Conservation (phyloP, 2,113 vertebrate species). For the Stigmatopora argus region DNA sequence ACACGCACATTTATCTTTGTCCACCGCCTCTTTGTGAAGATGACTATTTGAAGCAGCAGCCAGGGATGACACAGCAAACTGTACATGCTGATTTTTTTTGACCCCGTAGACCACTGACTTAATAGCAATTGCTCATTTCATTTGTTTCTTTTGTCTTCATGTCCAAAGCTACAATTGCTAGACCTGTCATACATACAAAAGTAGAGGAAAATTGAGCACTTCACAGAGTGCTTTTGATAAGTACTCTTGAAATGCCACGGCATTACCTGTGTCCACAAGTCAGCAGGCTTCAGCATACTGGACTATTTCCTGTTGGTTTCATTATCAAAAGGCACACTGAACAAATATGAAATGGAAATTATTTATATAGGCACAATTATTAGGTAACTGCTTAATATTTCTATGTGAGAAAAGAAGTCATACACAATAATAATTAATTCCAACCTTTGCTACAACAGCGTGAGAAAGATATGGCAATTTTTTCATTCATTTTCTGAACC, state of each 20-base stretch:
- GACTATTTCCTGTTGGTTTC: neutral
- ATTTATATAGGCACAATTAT: neutral
- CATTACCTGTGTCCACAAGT: neutral
- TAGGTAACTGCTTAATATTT: neutral
- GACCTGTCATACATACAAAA: neutral
- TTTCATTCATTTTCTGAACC: too few relatives aligned
- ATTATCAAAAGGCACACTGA: neutral
- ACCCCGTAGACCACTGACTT: conserved; percentile 32
- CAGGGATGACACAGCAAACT: conserved; percentile 48
- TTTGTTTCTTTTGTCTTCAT: neutral
- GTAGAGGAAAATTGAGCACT: neutral
- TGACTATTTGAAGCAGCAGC: conserved; percentile 42
- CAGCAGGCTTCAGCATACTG: neutral
- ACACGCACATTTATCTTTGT: conserved; percentile 21
- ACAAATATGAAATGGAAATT: neutral
- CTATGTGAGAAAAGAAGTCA: neutral
- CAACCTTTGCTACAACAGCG: too few relatives aligned
- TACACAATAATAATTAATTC: too few relatives aligned
- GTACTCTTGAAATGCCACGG: conserved; percentile 1
- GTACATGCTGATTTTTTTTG: conserved; percentile 37
- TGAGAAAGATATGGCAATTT: too few relatives aligned
- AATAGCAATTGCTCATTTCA: neutral
- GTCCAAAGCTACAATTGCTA: neutral
- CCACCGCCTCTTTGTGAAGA: conserved; percentile 27
- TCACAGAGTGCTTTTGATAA: neutral